Conservation (phyloP, 2,113 vertebrate species). For the Hystrix cristata region DNA sequence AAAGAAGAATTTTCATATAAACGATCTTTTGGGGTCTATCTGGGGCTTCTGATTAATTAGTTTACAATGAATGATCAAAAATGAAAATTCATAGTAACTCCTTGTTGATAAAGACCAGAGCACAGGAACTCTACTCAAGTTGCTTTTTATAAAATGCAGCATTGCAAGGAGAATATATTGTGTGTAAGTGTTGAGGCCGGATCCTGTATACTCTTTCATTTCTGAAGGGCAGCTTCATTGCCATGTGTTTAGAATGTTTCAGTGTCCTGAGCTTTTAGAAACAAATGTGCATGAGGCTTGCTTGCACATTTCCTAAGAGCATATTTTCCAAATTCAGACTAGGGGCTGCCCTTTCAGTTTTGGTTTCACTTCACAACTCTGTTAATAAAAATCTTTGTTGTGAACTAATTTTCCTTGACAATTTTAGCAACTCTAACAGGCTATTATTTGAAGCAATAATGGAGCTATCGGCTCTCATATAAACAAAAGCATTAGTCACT, state of each 20-base stretch:
- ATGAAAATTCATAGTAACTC: conserved; percentile 51
- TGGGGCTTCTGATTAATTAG: conserved; percentile 79
- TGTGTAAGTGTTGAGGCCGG: not conserved
- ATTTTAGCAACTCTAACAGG: conserved; percentile 39
- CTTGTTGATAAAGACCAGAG: conserved; percentile 67
- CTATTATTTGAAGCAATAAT: conserved; percentile 70
- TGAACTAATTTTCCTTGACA: conserved; percentile 71
- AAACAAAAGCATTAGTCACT: conserved; percentile 60
- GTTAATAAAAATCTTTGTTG: conserved; percentile 65
- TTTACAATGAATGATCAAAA: conserved; percentile 69
- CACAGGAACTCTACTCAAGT: conserved; percentile 64
- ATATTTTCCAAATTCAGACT: conserved; percentile 43
- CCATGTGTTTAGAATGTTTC: conserved; percentile 60
- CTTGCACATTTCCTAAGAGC: conserved; percentile 55
- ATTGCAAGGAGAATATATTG: conserved; percentile 69
- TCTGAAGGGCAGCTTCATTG: conserved; percentile 51
- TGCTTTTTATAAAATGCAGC: conserved; percentile 73
- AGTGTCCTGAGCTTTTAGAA: conserved; percentile 69
- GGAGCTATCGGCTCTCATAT: conserved; percentile 29
- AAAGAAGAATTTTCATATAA: conserved; percentile 79
- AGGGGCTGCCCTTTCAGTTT: conserved; percentile 60
- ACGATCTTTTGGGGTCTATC: conserved; percentile 71
- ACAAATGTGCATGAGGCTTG: conserved; percentile 66
- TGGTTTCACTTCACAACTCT: conserved; percentile 61
- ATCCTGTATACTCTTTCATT: conserved; percentile 60